These are phyloP conservation scores for Formicarius rufipectus DNA, from an alignment of 2,113 vertebrate species.

Conservation along the genomic window DNA sequence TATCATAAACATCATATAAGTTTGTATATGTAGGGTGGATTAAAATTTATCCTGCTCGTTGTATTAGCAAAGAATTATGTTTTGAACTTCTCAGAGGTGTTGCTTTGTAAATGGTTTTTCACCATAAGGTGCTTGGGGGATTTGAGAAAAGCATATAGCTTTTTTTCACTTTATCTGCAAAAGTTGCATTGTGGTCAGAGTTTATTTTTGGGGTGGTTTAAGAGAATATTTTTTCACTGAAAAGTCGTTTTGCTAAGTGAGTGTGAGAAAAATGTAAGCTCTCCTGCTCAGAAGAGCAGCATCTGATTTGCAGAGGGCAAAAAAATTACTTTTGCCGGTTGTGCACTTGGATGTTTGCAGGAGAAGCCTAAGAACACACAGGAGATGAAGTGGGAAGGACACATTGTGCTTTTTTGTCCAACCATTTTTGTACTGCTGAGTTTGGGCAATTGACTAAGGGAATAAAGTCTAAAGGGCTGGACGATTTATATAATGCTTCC, in stretches of 20 bases:
- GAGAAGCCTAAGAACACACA: neutral
- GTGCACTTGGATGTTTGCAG: fast-evolving
- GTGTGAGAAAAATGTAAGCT: neutral
- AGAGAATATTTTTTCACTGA: neutral
- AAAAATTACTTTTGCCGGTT: neutral
- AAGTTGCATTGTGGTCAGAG: neutral
- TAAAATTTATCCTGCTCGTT: neutral
- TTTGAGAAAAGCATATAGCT: neutral
- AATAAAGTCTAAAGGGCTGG: neutral
- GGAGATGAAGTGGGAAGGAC: neutral
- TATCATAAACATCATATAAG: fast-evolving
- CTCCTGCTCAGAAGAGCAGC: neutral
- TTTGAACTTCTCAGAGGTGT: neutral
- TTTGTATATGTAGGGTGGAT: neutral
- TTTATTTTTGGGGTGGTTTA: neutral
- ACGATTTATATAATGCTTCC: neutral
- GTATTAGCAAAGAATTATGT: neutral
- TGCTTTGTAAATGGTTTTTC: neutral
- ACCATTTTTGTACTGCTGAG: neutral
- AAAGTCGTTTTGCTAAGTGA: neutral
- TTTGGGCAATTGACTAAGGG: neutral
- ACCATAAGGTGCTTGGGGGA: neutral
- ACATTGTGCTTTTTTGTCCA: neutral
- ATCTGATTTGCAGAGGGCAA: neutral
- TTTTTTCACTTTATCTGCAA: neutral